Conservation (phyloP, 2,888 invertebrate species). For the Salpingus planirostris region DNA sequence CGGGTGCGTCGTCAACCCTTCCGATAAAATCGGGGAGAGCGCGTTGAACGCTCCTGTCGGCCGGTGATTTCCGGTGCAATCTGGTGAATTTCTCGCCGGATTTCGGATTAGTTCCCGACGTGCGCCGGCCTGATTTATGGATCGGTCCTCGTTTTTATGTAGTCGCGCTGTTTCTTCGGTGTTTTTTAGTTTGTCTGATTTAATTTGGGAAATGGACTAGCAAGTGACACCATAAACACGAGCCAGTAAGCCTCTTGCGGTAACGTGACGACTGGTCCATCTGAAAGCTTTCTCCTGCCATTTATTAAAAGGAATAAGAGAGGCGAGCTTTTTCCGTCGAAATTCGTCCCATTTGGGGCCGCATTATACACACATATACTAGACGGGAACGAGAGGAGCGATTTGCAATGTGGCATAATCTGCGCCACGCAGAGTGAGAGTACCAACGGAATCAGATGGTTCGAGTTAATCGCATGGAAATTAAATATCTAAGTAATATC, state of each 20-base stretch:
- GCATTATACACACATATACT: conserved; percentile 7
- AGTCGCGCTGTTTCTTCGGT: conserved; percentile 10
- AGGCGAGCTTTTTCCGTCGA: too few relatives aligned
- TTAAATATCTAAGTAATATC: conserved; percentile 37
- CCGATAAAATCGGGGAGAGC: too few relatives aligned
- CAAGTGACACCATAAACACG: conserved; percentile 31
- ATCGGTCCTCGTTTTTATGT: conserved; percentile 5
- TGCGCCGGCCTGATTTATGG: too few relatives aligned
- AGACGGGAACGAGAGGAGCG: conserved; percentile 10
- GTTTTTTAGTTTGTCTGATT: conserved; percentile 34
- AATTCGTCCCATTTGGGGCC: too few relatives aligned
- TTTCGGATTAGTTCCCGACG: not conserved
- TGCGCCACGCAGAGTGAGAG: conserved; percentile 12
- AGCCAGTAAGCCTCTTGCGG: conserved; percentile 15
- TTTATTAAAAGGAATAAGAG: conserved; percentile 17
- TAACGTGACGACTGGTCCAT: conserved; percentile 35
- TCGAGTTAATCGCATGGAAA: conserved; percentile 36
- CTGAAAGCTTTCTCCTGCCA: conserved; percentile 29
- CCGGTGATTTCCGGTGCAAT: too few relatives aligned
- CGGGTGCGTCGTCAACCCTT: not conserved
- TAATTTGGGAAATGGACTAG: conserved; percentile 39
- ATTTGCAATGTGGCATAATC: conserved; percentile 16
- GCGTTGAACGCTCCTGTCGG: too few relatives aligned
- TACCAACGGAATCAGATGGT: conserved; percentile 27
- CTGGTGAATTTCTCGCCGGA: not conserved